A percentile compares a stretch with the other conserved stretches of the same genome.
Evolutionary conservation across 2,113 vertebrate genomes (phyloP).

Genomic region (Toxostoma redivivum): DNA sequence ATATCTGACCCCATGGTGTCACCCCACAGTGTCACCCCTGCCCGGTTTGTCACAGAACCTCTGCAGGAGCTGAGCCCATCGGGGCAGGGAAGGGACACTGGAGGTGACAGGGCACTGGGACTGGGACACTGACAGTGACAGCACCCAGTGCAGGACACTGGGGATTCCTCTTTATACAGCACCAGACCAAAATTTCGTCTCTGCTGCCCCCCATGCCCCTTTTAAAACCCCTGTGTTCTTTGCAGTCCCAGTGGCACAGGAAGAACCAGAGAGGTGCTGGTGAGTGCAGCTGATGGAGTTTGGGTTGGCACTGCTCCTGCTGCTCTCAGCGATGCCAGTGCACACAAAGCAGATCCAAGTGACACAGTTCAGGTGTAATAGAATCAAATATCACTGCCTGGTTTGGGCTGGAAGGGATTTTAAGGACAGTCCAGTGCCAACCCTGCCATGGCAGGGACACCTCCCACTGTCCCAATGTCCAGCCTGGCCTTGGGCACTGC

Average conservation of each 20-base stretch:
- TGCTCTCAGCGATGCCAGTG: neutral
- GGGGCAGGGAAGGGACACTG: neutral
- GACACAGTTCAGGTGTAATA: neutral
- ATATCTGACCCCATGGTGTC: no score
- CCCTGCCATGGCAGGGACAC: neutral
- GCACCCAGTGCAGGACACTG: neutral
- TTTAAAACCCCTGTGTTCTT: neutral
- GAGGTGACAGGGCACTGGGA: no score
- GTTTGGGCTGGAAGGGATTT: no score
- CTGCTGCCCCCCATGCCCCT: neutral
- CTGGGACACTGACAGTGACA: no score
- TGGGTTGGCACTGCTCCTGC: neutral
- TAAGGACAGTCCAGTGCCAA: no score
- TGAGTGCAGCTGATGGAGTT: neutral
- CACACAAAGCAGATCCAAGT: neutral
- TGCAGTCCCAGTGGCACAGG: neutral
- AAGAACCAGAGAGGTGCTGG: neutral
- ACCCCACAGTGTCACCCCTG: neutral
- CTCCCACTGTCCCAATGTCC: neutral
- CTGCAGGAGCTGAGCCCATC: rapidly evolving
- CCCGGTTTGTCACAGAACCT: no score
- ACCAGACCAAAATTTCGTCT: neutral
- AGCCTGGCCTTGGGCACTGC: neutral
- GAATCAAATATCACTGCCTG: neutral
- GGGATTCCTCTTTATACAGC: neutral